phyloP scores from a whole-genome alignment of 2,113 vertebrate genomes.

The Corythoichthys haematopterus region DNA sequence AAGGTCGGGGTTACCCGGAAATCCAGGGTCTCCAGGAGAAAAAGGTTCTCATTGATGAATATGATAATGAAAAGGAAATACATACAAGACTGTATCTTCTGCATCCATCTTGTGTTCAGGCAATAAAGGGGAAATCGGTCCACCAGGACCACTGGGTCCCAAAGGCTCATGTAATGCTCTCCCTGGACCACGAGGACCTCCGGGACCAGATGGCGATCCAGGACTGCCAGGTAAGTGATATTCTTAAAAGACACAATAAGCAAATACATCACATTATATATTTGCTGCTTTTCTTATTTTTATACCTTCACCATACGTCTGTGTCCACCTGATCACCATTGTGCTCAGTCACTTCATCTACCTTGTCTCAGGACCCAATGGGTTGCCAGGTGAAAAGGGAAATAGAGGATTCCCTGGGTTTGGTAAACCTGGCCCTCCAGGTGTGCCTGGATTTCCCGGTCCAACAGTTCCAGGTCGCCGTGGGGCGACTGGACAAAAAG shows the following conservation, averaged over 20 bases:
- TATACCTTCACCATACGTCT: neutral
- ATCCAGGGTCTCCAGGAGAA: slow-evolving; percentile 35
- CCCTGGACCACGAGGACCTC: slow-evolving; percentile 18
- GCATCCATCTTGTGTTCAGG: slow-evolving; percentile 30
- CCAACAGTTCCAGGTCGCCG: slow-evolving; percentile 11
- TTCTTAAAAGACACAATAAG: neutral
- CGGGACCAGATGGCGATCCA: slow-evolving; percentile 43
- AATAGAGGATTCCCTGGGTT: slow-evolving; percentile 45
- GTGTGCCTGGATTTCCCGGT: slow-evolving; percentile 48
- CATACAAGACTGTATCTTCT: slow-evolving; percentile 1
- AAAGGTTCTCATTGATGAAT: slow-evolving; percentile 31
- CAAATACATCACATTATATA: neutral
- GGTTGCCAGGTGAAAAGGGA: slow-evolving; percentile 49
- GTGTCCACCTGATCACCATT: neutral
- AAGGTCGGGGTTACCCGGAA: slow-evolving; percentile 65
- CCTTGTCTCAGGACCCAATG: slow-evolving; percentile 33
- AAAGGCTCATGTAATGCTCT: slow-evolving; percentile 26
- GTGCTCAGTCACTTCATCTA: neutral
- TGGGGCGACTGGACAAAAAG: slow-evolving; percentile 51
- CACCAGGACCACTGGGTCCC: slow-evolving; percentile 32
- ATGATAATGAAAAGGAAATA: neutral
- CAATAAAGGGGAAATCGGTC: slow-evolving; percentile 42
- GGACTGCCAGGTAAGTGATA: slow-evolving; percentile 55
- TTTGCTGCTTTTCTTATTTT: neutral
- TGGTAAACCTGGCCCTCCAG: slow-evolving; percentile 39